Base-by-base conservation (phyloP, 1,140 invertebrate species). In the Achroia grisella region DNA sequence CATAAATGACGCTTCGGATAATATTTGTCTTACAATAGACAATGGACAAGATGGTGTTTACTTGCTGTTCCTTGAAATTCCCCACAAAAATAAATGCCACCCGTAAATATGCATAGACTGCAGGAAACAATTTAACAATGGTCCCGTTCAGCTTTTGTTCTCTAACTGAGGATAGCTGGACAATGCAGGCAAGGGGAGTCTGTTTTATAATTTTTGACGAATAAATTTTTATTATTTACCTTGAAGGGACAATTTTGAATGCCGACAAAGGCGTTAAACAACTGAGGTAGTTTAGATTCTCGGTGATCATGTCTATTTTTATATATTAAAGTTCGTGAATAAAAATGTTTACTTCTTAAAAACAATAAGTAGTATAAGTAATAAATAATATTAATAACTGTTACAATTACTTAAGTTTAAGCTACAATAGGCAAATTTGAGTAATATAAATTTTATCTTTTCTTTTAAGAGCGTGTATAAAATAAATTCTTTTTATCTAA, bases 191-290 rank as follows among this genome's bases (percentile, higher is more conserved):
- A 70, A 64, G 43, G 59, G 56, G 52, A 59, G 57, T 46, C 55
- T 39, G 67, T 66, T 71, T 71, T 73, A 57, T 73, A 66, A 49
- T 54, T 48, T 40, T 39, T 61, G 61, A 68, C 64, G 62, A 73
- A 71, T 69, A 68, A 53, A 65, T 64, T 71, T 72, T 68, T 63
- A 60, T 69, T 69, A 66, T 68, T 61, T 56, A 58, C 48, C 34
- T 58, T 51, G 35, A 52, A 46, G 40, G 48, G 54, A 72, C 62
- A 71, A 62, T 62, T 51, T 56, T 48, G 13, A 11, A 14, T 11
- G 52, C 54, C 61, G 62, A 64, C 63, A 64, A 66, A 71, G 39
- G 17, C n/a, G n/a, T n/a, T n/a, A 23, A 23, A 6, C 17, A 23
- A 23, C n/a, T 23, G 17, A 3, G 17, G 17, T 23, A 6, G 2